These are phyloP conservation scores for Bovichtus diacanthus DNA, from an alignment of 2,797 vertebrate genomes.

Conservation along the genomic window DNA sequence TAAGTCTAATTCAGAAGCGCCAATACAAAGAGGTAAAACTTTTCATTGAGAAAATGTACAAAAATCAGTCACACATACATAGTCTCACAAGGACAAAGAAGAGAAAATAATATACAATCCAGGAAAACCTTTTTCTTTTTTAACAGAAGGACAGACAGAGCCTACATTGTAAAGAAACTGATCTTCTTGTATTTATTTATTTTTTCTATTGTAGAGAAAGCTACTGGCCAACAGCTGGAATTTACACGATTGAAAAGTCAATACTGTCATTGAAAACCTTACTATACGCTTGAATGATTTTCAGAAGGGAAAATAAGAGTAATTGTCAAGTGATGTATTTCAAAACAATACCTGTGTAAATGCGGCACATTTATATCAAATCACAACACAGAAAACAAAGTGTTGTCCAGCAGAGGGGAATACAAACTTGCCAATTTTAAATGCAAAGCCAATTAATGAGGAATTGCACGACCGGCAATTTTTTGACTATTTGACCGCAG, in stretches of 20 bases:
- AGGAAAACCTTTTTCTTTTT: not conserved
- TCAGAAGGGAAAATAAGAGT: not conserved
- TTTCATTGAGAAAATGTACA: not conserved
- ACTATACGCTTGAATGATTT: not conserved
- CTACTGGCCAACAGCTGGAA: not conserved
- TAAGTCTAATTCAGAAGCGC: not conserved
- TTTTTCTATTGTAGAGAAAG: no score
- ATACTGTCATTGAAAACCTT: not conserved
- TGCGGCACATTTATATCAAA: not conserved
- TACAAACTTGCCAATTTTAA: not conserved
- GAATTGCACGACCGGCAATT: not conserved
- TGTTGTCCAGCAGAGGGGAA: not conserved
- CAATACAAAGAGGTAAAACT: not conserved
- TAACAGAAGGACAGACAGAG: not conserved
- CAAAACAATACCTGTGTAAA: not conserved
- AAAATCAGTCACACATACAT: not conserved
- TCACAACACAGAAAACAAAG: not conserved
- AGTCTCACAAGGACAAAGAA: not conserved
- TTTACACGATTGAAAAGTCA: conserved; percentile 3
- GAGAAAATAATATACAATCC: not conserved
- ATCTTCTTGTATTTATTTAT: not conserved
- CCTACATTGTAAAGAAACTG: not conserved
- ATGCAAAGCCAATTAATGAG: not conserved
- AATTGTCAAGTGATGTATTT: not conserved
- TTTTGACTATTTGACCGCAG: no score